phyloP scores from a whole-genome alignment of 2,888 invertebrate genomes.

The Ditylenchus weischeri region DNA sequence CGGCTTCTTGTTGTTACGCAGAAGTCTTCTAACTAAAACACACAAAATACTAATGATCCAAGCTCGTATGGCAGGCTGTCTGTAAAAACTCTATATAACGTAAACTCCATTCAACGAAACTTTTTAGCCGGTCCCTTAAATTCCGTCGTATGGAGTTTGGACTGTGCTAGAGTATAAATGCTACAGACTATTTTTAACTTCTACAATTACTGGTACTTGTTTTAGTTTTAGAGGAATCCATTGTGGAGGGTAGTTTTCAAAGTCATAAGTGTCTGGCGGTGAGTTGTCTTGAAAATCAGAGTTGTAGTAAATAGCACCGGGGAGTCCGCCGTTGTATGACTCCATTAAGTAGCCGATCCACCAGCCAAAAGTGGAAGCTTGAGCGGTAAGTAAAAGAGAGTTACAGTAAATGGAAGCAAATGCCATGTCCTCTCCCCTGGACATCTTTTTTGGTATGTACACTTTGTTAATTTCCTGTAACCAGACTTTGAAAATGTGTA shows the following conservation, averaged over 20 bases:
- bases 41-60: too few relatives aligned
- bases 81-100: too few relatives aligned
- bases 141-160: too few relatives aligned
- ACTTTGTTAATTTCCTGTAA: constrained; percentile 5
- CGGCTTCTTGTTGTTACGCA: too few relatives aligned
- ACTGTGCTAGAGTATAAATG: too few relatives aligned
- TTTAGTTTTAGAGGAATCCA: constrained; percentile 17
- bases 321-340: not conserved
- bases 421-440: constrained; percentile 24
- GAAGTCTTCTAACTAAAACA: too few relatives aligned
- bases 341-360: constrained; percentile 23
- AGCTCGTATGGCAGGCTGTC: too few relatives aligned
- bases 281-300: constrained; percentile 11
- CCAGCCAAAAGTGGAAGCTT: constrained; percentile 24
- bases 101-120: too few relatives aligned
- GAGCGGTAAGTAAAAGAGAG: constrained; percentile 19
- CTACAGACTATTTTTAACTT: too few relatives aligned
- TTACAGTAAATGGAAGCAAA: constrained; percentile 19
- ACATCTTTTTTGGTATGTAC: not conserved
- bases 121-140: too few relatives aligned
- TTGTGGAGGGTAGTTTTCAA: constrained; percentile 13
- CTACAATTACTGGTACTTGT: not conserved
- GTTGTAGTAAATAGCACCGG: constrained; percentile 18
- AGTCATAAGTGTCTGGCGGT: constrained; percentile 15
- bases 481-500: not conserved